A percentile compares a stretch with the other conserved stretches of the same genome.
Evolutionary conservation across 2,113 vertebrate species (phyloP).

Genomic region (Perccottus glenii): DNA sequence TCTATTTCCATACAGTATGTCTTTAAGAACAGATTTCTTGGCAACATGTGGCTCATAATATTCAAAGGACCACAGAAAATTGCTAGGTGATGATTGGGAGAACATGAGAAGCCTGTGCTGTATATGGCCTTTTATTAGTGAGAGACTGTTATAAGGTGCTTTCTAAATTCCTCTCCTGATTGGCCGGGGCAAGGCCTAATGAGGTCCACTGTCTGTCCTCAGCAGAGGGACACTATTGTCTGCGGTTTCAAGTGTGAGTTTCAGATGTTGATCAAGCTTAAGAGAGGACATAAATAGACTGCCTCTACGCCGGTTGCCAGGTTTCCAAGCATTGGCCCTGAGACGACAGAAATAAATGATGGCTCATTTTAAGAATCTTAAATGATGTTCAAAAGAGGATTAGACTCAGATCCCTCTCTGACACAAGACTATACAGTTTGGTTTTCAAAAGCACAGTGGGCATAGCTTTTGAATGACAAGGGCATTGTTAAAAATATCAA

Average conservation of each 20-base stretch:
- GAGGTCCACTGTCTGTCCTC: constrained; percentile 56
- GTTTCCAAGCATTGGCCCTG: constrained; percentile 49
- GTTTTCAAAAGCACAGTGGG: background rate
- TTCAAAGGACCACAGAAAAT: constrained; percentile 42
- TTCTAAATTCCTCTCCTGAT: constrained; percentile 54
- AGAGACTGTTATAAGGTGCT: constrained; percentile 43
- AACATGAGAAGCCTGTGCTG: constrained; percentile 46
- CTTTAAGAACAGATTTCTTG: background rate
- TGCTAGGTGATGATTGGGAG: constrained; percentile 30
- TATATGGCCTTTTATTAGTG: constrained; percentile 45
- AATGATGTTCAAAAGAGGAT: constrained; percentile 16
- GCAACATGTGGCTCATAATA: constrained; percentile 10
- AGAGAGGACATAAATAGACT: constrained; percentile 68
- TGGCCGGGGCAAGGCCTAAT: constrained; percentile 46
- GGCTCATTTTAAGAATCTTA: constrained; percentile 29
- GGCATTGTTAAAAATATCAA: background rate
- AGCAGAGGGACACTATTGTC: constrained; percentile 66
- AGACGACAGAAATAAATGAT: constrained; percentile 42
- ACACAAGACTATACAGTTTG: constrained; percentile 3
- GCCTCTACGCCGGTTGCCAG: constrained; percentile 48
- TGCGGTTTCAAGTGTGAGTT: constrained; percentile 65
- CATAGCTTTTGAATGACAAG: background rate
- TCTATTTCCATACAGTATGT: constrained; percentile 27
- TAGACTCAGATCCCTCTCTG: background rate
- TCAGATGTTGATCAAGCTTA: constrained; percentile 65